phyloP scores from a whole-genome alignment of 2,888 invertebrate species.

The Liposcelis brunnea region DNA sequence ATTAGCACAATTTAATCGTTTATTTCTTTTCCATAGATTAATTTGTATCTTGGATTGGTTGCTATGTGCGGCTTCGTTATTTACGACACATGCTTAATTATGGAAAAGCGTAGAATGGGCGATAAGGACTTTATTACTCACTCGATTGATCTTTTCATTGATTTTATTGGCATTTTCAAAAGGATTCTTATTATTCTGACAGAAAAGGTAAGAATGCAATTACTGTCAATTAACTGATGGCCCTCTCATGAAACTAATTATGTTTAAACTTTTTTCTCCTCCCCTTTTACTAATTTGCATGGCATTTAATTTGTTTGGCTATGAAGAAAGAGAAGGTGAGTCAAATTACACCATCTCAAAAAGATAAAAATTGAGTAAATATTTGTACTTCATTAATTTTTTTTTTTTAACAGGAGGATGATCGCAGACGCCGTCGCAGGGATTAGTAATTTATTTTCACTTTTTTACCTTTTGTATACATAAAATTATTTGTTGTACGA shows the following conservation, averaged over 20 bases:
- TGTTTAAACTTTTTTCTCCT: background rate
- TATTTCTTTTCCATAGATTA: constrained; percentile 36
- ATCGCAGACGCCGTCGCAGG: constrained; percentile 25
- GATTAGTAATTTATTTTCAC: constrained; percentile 19
- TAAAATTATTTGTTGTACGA: too few relatives aligned
- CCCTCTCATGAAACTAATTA: constrained; percentile 1
- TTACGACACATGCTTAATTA: constrained; percentile 93
- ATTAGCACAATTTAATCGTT: too few relatives aligned
- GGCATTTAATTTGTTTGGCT: constrained; percentile 20
- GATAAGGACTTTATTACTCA: constrained; percentile 87
- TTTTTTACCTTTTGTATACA: constrained; percentile 1
- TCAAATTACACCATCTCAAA: too few relatives aligned
- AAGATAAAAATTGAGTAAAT: constrained; percentile 1
- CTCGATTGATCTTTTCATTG: constrained; percentile 84
- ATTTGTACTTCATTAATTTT: constrained; percentile 5
- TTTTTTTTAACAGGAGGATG: constrained; percentile 24
- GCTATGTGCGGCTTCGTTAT: constrained; percentile 91
- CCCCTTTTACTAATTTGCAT: constrained; percentile 13
- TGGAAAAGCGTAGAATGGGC: constrained; percentile 79
- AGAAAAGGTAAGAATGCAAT: constrained; percentile 51
- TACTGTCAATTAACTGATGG: too few relatives aligned
- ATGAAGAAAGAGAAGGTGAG: constrained; percentile 2
- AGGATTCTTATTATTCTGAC: constrained; percentile 77
- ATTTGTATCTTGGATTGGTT: constrained; percentile 73
- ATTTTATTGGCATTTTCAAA: constrained; percentile 87